Evolutionary conservation across 2,888 invertebrate genomes (phyloP), one percentile per base, ranked within the genome.

Genomic region (Lithophane ornitopus): DNA sequence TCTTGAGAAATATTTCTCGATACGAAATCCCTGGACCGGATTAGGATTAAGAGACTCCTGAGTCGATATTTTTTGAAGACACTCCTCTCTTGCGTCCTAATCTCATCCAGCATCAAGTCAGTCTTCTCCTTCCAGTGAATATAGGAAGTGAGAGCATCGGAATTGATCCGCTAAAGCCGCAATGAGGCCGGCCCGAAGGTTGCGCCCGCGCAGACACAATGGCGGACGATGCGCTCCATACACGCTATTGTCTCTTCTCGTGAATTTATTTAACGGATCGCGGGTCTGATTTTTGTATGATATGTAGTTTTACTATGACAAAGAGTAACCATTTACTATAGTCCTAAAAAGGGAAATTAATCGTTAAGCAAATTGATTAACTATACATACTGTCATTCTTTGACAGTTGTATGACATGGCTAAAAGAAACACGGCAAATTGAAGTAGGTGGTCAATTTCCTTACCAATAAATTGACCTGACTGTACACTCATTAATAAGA

Each of bases 101-200:
- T 58, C 41, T 41, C 3, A 46, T 28, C 14, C 39, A 68, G 46
- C 16, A 46, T 46, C 19, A 39, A n/a, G n/a, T n/a, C 28, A 78
- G 7, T 58, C 56, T 8, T 46, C 69, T 66, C 71, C 44, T 44
- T 63, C 26, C 62, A 79, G 61, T 76, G 68, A 79, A 82, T 80
- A 84, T 86, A 82, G 88, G 88, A 88, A 88, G 85, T 86, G 81
- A 87, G 82, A 88, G 87, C 69, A 44, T 78, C 68, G 74, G 63
- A 86, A 80, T 86, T 86, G 69, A 75, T 78, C 63, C 41, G 66
- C 65, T 82, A 84, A 88, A 87, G 88, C 78, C 87, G 61, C 34
- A 28, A 74, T 72, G 84, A 87, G 88, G 87, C 80, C 76, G 65
- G 68, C 49, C 41, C 69, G 85, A 86, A 88, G 87, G 87, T 86